Evolutionary conservation across 2,113 vertebrate genomes (phyloP).

Genomic region (Tenebrosternarchus preto): DNA sequence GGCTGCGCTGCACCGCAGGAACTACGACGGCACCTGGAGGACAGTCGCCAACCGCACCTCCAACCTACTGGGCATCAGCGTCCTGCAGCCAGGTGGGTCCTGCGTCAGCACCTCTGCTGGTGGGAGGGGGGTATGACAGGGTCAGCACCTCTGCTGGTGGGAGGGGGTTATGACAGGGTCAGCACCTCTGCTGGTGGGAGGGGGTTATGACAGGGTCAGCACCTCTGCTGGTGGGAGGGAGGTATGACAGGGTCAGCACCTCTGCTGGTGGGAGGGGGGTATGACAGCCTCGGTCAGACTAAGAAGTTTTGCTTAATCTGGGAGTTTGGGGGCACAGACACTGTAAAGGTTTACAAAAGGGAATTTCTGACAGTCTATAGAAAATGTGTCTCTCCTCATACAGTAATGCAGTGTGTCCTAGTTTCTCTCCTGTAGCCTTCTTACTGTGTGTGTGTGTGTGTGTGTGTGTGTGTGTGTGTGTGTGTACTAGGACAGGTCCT

Average conservation of each 20-base stretch:
- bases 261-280: no score
- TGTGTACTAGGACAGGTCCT: constrained; percentile 53
- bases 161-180: neutral
- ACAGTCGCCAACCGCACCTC: constrained; percentile 88
- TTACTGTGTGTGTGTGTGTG: constrained; percentile 39
- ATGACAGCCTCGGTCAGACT: no score
- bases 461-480: constrained; percentile 38
- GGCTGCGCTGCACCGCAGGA: constrained; percentile 87
- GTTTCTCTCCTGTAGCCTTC: neutral
- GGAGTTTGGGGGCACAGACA: no score
- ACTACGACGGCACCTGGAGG: constrained; percentile 89
- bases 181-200: constrained; percentile 60
- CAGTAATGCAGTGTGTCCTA: neutral
- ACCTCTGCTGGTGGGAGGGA: constrained; percentile 58
- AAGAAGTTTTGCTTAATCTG: no score
- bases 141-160: constrained; percentile 60
- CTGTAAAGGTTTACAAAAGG: neutral
- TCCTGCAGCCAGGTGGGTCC: constrained; percentile 86
- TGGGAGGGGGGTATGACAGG: neutral
- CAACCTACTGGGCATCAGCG: constrained; percentile 92
- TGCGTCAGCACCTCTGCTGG: constrained; percentile 58
- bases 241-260: neutral
- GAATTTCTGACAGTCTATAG: no score
- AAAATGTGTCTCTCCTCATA: no score
- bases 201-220: neutral